Evolutionary conservation across 2,888 invertebrate genomes (phyloP), one percentile per base, ranked within the genome.

Genomic region (Amphipyra berbera): DNA sequence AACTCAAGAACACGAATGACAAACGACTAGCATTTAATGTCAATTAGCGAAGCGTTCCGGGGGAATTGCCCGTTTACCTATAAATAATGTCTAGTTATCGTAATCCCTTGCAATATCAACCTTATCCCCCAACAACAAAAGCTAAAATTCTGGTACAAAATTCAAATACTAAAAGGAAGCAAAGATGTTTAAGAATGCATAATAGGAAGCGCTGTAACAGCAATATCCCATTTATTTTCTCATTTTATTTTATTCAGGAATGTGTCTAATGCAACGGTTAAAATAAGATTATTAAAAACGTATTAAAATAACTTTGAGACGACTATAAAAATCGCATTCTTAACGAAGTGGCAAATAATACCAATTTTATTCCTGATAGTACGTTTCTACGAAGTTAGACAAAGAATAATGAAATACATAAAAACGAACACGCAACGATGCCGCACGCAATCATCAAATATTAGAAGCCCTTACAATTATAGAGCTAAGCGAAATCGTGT

Each of bases 11-110:
- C 90, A 88, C 81, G 88, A 88, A 89, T 90, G 89, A 90, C 87
- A 89, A 88, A 91, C 87, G 88, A 81, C 82, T 79, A 82, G 76
- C 86, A 83, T 90, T 92, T 90, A 89, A 88, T 88, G 90, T 92
- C 92, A 92, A 93, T 93, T 93, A 93, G 89, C 85, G 74, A 79
- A 85, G 82, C 83, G 83, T 85, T 85, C 84, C 79, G 76, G 69
- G 73, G 70, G 82, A 84, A 82, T 82, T 77, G 83, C 79, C 81
- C 74, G 79, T 76, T 80, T 79, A 70, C 75, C 82, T 86, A 88
- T 88, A 88, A 88, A 86, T 88, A 82, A 84, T 77, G 70, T 61
- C 73, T 75, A 69, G 70, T 80, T 81, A 70, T 69, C 56, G 37
- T 60, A 59, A 70, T 63, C 59, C 60, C 15, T 46, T 52, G 70